Conservation (phyloP, 2,797 vertebrate species). For the Philypnodon macrostomus region DNA sequence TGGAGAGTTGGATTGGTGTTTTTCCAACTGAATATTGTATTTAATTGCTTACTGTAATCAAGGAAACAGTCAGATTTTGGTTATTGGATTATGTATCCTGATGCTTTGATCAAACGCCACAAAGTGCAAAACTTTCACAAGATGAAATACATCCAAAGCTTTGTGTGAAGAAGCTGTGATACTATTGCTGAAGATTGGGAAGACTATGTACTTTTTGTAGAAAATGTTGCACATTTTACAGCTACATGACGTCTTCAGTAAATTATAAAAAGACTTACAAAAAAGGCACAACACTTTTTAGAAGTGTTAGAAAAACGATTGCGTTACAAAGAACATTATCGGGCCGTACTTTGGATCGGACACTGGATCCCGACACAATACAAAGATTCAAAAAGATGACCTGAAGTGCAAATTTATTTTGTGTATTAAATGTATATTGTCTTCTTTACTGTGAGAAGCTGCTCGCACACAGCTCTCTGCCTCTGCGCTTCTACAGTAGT, state of each 20-base stretch:
- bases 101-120: conserved; percentile 21
- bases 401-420: conserved; percentile 65
- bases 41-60: conserved; percentile 35
- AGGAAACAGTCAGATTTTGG: conserved; percentile 32
- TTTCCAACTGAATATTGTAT: conserved; percentile 16
- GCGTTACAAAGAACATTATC: conserved; percentile 69
- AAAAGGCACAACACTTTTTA: conserved; percentile 90
- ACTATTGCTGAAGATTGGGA: conserved; percentile 76
- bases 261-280: conserved; percentile 80
- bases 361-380: conserved; percentile 33
- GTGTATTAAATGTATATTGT: conserved; percentile 22
- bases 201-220: conserved; percentile 76
- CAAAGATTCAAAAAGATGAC: conserved; percentile 44
- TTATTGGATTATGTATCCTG: conserved; percentile 13
- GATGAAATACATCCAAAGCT: conserved; percentile 43
- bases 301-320: conserved; percentile 76
- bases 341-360: conserved; percentile 69
- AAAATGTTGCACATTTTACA: conserved; percentile 60
- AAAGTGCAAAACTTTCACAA: conserved; percentile 69
- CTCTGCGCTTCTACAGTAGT: conserved; percentile 33
- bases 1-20: conserved; percentile 35
- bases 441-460: conserved; percentile 26
- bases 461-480: conserved; percentile 12
- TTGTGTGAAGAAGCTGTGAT: conserved; percentile 45
- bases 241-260: conserved; percentile 75